phyloP scores from a whole-genome alignment of 2,113 vertebrate genomes.

The Neodontobutis hainanensis region DNA sequence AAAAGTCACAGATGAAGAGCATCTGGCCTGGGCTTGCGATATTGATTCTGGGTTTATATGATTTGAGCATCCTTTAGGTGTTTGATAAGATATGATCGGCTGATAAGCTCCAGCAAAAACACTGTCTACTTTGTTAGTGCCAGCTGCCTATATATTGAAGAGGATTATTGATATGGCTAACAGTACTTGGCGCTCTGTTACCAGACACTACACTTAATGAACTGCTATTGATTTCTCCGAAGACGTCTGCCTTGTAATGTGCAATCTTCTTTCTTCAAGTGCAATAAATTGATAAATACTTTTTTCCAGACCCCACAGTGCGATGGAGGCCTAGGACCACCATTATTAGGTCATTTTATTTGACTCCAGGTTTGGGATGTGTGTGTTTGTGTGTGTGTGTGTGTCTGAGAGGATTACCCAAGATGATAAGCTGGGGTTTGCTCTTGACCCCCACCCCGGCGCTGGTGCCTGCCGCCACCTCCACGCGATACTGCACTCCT shows the following conservation, averaged over 20 bases:
- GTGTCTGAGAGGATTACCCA: conserved; percentile 83
- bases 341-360: conserved; percentile 61
- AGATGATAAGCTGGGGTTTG: conserved; percentile 89
- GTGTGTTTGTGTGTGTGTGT: conserved; percentile 26
- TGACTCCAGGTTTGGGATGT: conserved; percentile 40
- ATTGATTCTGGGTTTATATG: conserved; percentile 78
- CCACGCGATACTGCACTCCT: conserved; percentile 90
- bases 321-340: conserved; percentile 48
- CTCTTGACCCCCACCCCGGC: conserved; percentile 93
- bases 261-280: conserved; percentile 71
- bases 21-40: conserved; percentile 65
- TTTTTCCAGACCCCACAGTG: conserved; percentile 57
- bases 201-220: conserved; percentile 79
- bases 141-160: conserved; percentile 75
- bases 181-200: conserved; percentile 75
- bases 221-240: conserved; percentile 75
- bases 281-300: conserved; percentile 76
- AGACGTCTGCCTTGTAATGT: conserved; percentile 61
- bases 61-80: conserved; percentile 71
- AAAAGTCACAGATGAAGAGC: conserved; percentile 76
- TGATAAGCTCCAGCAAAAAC: conserved; percentile 79
- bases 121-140: conserved; percentile 72
- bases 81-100: conserved; percentile 79
- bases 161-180: conserved; percentile 80
- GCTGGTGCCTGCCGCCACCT: conserved; percentile 92